Evolutionary conservation across 2,113 vertebrate species (phyloP).

Genomic region (Prochilodus magdalenae): DNA sequence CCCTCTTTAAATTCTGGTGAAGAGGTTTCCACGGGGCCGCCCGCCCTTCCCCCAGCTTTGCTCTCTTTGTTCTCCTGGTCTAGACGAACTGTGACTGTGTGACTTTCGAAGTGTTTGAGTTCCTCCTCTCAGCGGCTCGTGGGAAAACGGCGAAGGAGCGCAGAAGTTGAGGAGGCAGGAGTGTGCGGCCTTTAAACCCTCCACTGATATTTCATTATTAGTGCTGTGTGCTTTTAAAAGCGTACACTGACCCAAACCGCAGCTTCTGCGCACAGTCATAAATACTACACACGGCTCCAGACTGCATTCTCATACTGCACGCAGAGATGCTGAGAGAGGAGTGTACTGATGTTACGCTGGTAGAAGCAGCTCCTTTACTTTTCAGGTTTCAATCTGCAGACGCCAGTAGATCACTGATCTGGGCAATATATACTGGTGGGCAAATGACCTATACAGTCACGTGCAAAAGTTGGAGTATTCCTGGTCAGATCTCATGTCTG

Average conservation of each 20-base stretch:
- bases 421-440: too few relatives aligned
- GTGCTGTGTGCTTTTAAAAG: not conserved
- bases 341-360: too few relatives aligned
- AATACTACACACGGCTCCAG: too few relatives aligned
- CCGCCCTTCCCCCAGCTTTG: not conserved
- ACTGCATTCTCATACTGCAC: not conserved
- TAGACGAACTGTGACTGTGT: constrained; percentile 3
- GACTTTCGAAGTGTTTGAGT: constrained; percentile 19
- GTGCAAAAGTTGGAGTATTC: too few relatives aligned
- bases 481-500: too few relatives aligned
- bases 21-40: not conserved
- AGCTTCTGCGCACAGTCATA: not conserved
- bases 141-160: not conserved
- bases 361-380: too few relatives aligned
- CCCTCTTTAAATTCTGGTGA: not conserved
- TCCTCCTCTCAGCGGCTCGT: not conserved
- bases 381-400: too few relatives aligned
- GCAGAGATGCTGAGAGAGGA: not conserved
- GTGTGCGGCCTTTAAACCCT: not conserved
- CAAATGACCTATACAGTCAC: too few relatives aligned
- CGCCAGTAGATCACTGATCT: too few relatives aligned
- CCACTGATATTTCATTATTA: not conserved
- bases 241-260: not conserved
- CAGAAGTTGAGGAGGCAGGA: not conserved
- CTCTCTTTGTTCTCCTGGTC: constrained; percentile 21